Base-by-base conservation (phyloP, 2,888 invertebrate species). In the Malthinus seriepunctatus region DNA sequence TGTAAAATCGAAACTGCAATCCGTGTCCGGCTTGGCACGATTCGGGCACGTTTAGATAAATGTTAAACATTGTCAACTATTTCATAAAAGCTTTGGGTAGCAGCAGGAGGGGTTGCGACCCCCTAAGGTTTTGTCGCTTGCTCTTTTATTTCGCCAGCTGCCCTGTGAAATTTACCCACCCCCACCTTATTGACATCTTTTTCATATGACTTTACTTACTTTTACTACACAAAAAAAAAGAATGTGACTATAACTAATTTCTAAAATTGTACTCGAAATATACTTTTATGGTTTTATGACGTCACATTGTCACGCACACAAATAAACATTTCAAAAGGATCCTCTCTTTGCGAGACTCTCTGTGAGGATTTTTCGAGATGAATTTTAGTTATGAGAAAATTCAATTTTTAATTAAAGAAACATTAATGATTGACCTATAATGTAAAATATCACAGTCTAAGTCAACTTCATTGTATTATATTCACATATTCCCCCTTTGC, bases 81-180 rank as follows among this genome's bases (percentile, higher is more conserved):
- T 73, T 73, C 72, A 72, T 71, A 73, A 74, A 75, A 72, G 67
- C 64, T 63, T 23, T 5, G 65, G 73, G 54, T 60, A 53, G 60
- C 64, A 73, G 74, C 74, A 74, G 76, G 76, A 75, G 77, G 77
- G 77, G 75, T 76, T 69, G 69, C 69, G 69, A 73, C 75, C 78
- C 79, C 78, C 77, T 76, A 73, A 73, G 73, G 76, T 75, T 23
- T 76, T 72, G 75, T 76, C 76, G 73, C 75, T 69, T 66, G 75
- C 71, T 76, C 78, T 77, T 78, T 78, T 78, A 78, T 79, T 76
- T 71, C 69, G 75, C 72, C 79, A 79, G 79, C 79, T 79, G 79
- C 76, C 76, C 75, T 76, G 74, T 74, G 73, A 73, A 76, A 75
- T 70, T 67, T 71, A 73, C 76, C 77, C 76, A 74, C 78, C 77